Evolutionary conservation across 2,888 invertebrate genomes (phyloP).

Genomic region (Cactoblastis cactorum): DNA sequence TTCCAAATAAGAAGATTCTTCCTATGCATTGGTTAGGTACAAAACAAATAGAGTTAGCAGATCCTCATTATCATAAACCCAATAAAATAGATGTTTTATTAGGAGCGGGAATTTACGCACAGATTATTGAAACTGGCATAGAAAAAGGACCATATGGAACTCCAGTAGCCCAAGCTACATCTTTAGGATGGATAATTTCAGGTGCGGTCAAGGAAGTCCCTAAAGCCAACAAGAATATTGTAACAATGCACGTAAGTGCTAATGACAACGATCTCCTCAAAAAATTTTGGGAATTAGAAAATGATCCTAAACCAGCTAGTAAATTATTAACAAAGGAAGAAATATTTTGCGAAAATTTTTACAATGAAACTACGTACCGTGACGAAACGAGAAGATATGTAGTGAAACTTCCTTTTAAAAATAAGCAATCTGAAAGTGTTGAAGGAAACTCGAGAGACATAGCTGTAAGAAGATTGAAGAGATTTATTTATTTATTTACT

Average conservation of each 20-base stretch:
- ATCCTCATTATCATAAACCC: slow-evolving; percentile 9
- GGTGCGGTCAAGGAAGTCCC: not conserved
- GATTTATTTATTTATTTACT: too few species aligned
- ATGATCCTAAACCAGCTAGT: not conserved
- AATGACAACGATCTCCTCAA: not conserved
- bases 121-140: slow-evolving; percentile 9
- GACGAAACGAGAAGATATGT: slow-evolving; percentile 11
- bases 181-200: not conserved
- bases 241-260: not conserved
- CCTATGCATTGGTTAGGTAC: not conserved
- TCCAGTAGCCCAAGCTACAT: not conserved
- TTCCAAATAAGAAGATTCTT: slow-evolving; percentile 4
- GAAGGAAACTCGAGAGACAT: slow-evolving; percentile 1
- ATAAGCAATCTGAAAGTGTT: not conserved
- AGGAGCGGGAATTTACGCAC: slow-evolving; percentile 8
- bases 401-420: slow-evolving; percentile 11
- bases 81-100: slow-evolving; percentile 5
- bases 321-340: slow-evolving; percentile 3
- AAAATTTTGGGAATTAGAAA: not conserved
- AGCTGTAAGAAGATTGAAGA: slow-evolving; percentile 1
- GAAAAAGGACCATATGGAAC: not conserved
- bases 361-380: not conserved
- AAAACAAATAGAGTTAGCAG: slow-evolving; percentile 5
- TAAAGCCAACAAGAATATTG: not conserved
- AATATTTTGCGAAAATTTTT: slow-evolving; percentile 5